Evolutionary conservation across 2,888 invertebrate genomes (phyloP).

Genomic region (Petrolisthes manimaculis): DNA sequence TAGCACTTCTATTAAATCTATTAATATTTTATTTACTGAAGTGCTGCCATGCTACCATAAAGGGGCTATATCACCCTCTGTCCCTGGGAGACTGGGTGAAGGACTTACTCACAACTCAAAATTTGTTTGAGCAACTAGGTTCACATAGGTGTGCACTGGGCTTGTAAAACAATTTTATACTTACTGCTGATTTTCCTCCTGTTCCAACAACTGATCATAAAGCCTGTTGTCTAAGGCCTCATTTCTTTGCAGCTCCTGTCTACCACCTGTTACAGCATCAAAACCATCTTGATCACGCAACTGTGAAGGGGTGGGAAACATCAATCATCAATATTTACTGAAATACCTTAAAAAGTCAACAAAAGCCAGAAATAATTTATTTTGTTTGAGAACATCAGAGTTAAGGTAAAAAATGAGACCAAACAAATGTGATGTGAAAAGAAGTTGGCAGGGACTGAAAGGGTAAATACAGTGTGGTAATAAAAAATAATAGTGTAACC

Average conservation of each 20-base stretch:
- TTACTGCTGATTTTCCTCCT: constrained; percentile 47
- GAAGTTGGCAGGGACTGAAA: no score
- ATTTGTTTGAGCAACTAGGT: no score
- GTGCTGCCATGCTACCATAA: no score
- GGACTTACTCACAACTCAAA: no score
- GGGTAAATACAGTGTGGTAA: no score
- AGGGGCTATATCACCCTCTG: no score
- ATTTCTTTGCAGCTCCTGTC: constrained; percentile 11
- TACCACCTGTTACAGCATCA: constrained; percentile 24
- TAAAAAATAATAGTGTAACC: no score
- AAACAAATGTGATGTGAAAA: no score
- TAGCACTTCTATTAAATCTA: no score
- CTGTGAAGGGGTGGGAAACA: constrained; percentile 15
- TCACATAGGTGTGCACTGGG: background rate
- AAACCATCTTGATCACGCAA: constrained; percentile 38
- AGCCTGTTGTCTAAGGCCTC: constrained; percentile 70
- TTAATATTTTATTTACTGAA: no score
- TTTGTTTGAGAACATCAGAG: background rate
- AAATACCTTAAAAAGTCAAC: background rate
- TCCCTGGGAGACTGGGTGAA: no score
- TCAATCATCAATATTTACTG: background rate
- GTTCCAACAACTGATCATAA: constrained; percentile 51
- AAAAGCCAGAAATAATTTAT: background rate
- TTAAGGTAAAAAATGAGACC: no score
- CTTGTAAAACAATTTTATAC: constrained; percentile 3